These are phyloP conservation scores for Mellilla xanthometata DNA, from an alignment of 2,888 invertebrate species.

Conservation along the genomic window DNA sequence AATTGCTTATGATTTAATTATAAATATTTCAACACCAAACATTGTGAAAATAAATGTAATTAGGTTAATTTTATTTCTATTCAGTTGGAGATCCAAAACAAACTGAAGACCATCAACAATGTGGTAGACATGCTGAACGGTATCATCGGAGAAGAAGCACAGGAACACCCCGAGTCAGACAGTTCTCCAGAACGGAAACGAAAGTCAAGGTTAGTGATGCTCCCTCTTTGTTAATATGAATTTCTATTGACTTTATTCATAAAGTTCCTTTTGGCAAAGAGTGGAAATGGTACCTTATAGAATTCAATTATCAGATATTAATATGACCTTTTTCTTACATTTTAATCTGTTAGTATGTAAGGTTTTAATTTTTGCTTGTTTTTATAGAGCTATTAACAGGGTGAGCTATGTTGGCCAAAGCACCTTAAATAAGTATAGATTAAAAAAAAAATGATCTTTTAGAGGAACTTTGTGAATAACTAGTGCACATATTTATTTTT, in stretches of 20 bases:
- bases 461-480: conserved; percentile 20
- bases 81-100: conserved; percentile 90
- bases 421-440: no score
- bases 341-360: no score
- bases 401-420: no score
- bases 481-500: not conserved
- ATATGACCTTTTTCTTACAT: no score
- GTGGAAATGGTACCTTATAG: no score
- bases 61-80: conserved; percentile 24
- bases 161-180: conserved; percentile 46
- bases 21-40: no score
- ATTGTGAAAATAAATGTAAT: no score
- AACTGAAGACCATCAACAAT: conserved; percentile 91
- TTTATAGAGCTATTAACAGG: no score
- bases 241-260: conserved; percentile 13
- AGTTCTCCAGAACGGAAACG: conserved; percentile 58
- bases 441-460: not conserved
- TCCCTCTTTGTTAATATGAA: not conserved
- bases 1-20: no score
- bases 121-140: conserved; percentile 94
- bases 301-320: no score
- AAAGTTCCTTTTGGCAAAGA: conserved; percentile 29
- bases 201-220: conserved; percentile 65
- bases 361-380: no score
- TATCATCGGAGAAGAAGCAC: conserved; percentile 89